phyloP scores from a whole-genome alignment of 2,888 invertebrate species.

The Sclerodermus sp. region DNA sequence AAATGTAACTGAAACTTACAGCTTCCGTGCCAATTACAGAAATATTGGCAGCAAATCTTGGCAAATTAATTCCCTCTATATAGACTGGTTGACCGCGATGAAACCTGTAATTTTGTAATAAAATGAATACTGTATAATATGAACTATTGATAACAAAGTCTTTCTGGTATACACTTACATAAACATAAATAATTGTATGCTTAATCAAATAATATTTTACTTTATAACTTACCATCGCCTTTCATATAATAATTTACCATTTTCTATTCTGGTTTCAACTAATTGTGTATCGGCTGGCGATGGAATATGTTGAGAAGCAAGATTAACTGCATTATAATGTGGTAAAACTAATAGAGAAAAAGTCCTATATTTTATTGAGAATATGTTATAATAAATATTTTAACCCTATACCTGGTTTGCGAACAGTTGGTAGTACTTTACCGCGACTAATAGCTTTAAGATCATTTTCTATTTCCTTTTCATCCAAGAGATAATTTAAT shows the following conservation, averaged over 20 bases:
- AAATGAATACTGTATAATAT: too few relatives aligned
- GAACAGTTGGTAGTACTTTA: constrained; percentile 59
- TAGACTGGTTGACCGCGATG: constrained; percentile 92
- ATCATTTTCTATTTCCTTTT: constrained; percentile 86
- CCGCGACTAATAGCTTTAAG: constrained; percentile 76
- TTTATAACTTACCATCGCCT: constrained; percentile 72
- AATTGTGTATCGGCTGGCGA: constrained; percentile 58
- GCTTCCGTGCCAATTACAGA: constrained; percentile 89
- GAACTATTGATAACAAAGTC: too few relatives aligned
- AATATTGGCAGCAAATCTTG: constrained; percentile 85
- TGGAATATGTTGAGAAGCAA: constrained; percentile 49
- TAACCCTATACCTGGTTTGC: constrained; percentile 60
- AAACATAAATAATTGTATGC: too few relatives aligned
- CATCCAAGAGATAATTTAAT: constrained; percentile 84
- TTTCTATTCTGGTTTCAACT: constrained; percentile 87
- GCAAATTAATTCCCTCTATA: constrained; percentile 84
- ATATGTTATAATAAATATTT: background rate
- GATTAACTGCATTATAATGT: constrained; percentile 46
- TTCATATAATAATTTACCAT: constrained; percentile 91
- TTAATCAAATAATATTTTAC: too few relatives aligned
- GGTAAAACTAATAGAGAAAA: constrained; percentile 39
- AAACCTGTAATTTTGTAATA: constrained; percentile 61
- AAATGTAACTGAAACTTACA: constrained; percentile 60
- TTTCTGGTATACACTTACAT: too few relatives aligned
- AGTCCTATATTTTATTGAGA: constrained; percentile 3